A percentile compares a stretch with the other conserved stretches of the same genome.
Conservation (phyloP, 30 jellyfish, hydroid and myxozoan species). For the Aurelia sp. region DNA sequence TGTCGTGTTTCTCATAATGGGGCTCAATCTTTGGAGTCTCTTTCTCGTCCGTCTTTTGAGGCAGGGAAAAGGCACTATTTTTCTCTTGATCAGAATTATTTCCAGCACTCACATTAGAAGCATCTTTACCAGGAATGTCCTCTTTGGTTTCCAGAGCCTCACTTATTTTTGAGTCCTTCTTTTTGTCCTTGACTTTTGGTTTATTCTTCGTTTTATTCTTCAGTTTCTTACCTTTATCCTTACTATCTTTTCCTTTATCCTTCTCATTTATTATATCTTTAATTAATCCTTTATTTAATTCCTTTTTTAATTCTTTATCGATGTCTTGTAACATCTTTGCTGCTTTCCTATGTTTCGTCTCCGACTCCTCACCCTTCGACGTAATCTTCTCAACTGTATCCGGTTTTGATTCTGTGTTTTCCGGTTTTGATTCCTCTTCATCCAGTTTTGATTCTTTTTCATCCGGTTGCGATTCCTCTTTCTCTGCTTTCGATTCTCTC, state of each 20-base stretch:
- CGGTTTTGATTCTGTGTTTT: conserved; percentile 26
- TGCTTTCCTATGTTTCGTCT: background rate
- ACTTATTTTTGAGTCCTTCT: background rate
- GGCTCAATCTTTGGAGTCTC: conserved; percentile 58
- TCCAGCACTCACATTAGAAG: background rate
- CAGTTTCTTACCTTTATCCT: background rate
- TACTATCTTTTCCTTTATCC: background rate
- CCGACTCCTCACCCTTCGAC: conserved; percentile 3
- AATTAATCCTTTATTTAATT: background rate
- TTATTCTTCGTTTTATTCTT: conserved; percentile 6
- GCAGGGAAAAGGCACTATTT: background rate
- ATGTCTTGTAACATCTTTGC: background rate
- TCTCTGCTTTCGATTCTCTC: conserved; percentile 11
- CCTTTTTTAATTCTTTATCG: conserved; percentile 10
- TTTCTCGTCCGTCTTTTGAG: conserved; percentile 22
- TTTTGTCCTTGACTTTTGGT: background rate
- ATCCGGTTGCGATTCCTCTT: background rate
- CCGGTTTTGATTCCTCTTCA: conserved; percentile 3
- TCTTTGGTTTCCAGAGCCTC: background rate
- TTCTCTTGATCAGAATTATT: background rate
- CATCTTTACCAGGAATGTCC: background rate
- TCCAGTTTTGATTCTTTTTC: conserved; percentile 6
- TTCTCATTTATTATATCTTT: background rate
- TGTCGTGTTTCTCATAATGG: conserved; percentile 37
- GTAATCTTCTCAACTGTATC: conserved; percentile 6